Conservation (phyloP, 2,797 vertebrate genomes). For the Pangasius mekongensis region DNA sequence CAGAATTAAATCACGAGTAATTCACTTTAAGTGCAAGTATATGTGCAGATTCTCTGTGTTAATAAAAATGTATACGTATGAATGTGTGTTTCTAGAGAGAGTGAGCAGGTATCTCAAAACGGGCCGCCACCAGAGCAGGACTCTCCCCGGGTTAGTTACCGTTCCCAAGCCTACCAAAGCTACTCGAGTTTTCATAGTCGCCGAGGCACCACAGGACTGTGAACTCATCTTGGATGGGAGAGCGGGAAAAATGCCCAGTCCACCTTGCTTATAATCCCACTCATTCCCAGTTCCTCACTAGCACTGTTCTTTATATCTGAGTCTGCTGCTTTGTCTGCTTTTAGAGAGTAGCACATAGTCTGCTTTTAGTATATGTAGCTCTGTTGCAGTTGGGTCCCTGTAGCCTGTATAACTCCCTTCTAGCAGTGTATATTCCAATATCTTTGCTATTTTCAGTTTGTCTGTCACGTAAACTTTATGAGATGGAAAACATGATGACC, state of each 20-base stretch:
- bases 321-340: slow-evolving; percentile 6
- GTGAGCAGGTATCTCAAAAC: slow-evolving; percentile 85
- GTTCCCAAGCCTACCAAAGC: slow-evolving; percentile 77
- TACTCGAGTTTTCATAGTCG: slow-evolving; percentile 69
- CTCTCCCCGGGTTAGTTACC: slow-evolving; percentile 87
- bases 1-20: not conserved
- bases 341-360: not conserved
- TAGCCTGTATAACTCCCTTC: slow-evolving; percentile 5
- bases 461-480: not conserved
- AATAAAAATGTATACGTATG: not conserved
- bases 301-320: not conserved
- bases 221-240: not conserved
- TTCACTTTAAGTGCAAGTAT: not conserved
- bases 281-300: not conserved
- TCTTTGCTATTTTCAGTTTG: not conserved
- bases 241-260: not conserved
- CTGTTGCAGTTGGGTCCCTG: not conserved
- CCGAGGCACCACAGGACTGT: slow-evolving; percentile 49
- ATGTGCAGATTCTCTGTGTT: not conserved
- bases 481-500: not conserved
- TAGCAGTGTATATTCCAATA: not conserved
- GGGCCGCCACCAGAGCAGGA: slow-evolving; percentile 91
- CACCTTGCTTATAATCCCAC: not conserved
- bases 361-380: not conserved
- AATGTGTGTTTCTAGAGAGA: slow-evolving; percentile 74